Evolutionary conservation across 1,140 invertebrate genomes (phyloP).

Genomic region (Drosophila repleta): DNA sequence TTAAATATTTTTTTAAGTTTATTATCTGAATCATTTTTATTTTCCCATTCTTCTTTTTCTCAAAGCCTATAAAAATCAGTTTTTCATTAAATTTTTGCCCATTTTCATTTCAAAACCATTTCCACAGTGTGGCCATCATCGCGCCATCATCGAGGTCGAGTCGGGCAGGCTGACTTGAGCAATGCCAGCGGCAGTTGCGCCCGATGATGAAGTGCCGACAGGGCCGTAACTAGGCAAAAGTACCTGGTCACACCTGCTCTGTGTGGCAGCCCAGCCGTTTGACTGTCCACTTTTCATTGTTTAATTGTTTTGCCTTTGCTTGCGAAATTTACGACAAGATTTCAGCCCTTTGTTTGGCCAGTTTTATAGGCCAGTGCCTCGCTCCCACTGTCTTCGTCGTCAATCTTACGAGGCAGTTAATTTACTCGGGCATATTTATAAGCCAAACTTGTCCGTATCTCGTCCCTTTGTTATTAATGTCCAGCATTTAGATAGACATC

Average conservation of each 20-base stretch:
- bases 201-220: conserved; percentile 52
- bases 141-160: not conserved
- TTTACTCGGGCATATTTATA: conserved; percentile 44
- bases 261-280: conserved; percentile 24
- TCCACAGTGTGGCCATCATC: conserved; percentile 12
- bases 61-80: too few species aligned
- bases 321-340: conserved; percentile 45
- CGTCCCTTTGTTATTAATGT: conserved; percentile 40
- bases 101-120: not conserved
- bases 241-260: conserved; percentile 41
- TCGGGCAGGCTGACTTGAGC: conserved; percentile 12
- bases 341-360: conserved; percentile 39
- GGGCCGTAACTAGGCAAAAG: conserved; percentile 42
- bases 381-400: conserved; percentile 22
- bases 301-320: conserved; percentile 38
- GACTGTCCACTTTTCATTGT: conserved; percentile 50
- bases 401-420: conserved; percentile 47
- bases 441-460: conserved; percentile 12
- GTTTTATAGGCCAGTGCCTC: conserved; percentile 32
- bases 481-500: conserved; percentile 37
- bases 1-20: too few species aligned
- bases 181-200: conserved; percentile 31
- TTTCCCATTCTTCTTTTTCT: too few species aligned
- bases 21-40: too few species aligned
- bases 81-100: too few species aligned